Evolutionary conservation across 2,888 invertebrate species (phyloP).

Genomic region (Chymomyza amoena): DNA sequence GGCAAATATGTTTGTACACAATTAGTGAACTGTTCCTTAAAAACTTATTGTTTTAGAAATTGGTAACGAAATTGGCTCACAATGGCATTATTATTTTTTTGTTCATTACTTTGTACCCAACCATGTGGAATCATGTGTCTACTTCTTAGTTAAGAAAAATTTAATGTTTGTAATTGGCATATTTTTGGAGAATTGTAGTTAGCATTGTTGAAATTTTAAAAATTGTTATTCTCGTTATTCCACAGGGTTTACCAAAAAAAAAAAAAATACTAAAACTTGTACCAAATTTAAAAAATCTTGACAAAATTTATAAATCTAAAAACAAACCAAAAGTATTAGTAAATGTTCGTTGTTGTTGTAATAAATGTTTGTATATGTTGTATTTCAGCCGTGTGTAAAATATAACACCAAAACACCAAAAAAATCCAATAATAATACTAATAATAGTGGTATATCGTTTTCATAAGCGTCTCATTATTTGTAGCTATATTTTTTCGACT

Average conservation of each 20-base stretch:
- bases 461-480: slow-evolving; percentile 52
- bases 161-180: slow-evolving; percentile 36
- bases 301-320: slow-evolving; percentile 37
- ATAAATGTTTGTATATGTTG: slow-evolving; percentile 65
- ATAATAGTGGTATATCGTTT: slow-evolving; percentile 28
- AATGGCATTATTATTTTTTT: slow-evolving; percentile 18
- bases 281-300: slow-evolving; percentile 37
- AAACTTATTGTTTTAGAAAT: slow-evolving; percentile 52
- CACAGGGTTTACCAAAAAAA: slow-evolving; percentile 46
- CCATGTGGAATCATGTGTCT: slow-evolving; percentile 59
- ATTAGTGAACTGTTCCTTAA: slow-evolving; percentile 42
- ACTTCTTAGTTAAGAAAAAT: not conserved
- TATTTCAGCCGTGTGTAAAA: slow-evolving; percentile 46
- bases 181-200: slow-evolving; percentile 2
- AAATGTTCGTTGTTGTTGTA: slow-evolving; percentile 72
- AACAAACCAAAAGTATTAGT: slow-evolving; percentile 44
- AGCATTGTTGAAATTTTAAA: slow-evolving; percentile 6
- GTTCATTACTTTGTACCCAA: slow-evolving; percentile 25
- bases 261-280: slow-evolving; percentile 8
- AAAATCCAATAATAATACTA: not conserved
- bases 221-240: slow-evolving; percentile 45
- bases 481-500: slow-evolving; percentile 30
- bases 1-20: slow-evolving; percentile 56
- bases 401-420: not conserved
- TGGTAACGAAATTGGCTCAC: slow-evolving; percentile 48